These are phyloP conservation scores for Pseudopleuronectes americanus DNA, from an alignment of 2,797 vertebrate genomes.

Conservation along the genomic window DNA sequence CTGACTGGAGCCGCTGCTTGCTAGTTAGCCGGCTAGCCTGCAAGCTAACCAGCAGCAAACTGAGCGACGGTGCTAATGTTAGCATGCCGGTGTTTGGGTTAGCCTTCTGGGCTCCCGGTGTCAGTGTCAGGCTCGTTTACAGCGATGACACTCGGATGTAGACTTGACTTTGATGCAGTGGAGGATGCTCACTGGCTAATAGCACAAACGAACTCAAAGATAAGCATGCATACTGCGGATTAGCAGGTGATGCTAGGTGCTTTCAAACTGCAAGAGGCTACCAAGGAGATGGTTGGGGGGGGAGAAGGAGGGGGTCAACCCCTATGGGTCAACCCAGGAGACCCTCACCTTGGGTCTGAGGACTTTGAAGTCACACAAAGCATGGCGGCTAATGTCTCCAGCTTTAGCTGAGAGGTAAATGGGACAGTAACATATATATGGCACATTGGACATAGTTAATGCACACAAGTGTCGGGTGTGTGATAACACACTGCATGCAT, in stretches of 20 bases:
- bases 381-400: constrained; percentile 19
- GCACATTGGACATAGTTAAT: not conserved
- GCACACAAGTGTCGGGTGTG: not conserved
- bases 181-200: not conserved
- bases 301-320: not conserved
- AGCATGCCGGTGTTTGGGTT: constrained; percentile 56
- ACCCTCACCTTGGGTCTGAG: constrained; percentile 35
- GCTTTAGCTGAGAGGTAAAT: not conserved
- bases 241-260: constrained; percentile 3
- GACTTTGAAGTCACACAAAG: constrained; percentile 26
- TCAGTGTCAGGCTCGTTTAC: not conserved
- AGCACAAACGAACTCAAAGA: not conserved
- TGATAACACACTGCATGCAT: not conserved
- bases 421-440: not conserved
- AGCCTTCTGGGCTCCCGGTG: not conserved
- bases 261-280: constrained; percentile 17
- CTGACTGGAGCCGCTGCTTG: not conserved
- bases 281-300: constrained; percentile 11
- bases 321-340: not conserved
- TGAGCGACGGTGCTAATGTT: constrained; percentile 39
- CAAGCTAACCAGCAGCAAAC: constrained; percentile 8
- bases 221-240: not conserved
- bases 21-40: constrained; percentile 35
- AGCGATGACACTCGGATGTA: not conserved
- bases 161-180: accelerated